These are phyloP conservation scores for Ciconia boyciana DNA, from an alignment of 2,113 vertebrate species.

Conservation along the genomic window DNA sequence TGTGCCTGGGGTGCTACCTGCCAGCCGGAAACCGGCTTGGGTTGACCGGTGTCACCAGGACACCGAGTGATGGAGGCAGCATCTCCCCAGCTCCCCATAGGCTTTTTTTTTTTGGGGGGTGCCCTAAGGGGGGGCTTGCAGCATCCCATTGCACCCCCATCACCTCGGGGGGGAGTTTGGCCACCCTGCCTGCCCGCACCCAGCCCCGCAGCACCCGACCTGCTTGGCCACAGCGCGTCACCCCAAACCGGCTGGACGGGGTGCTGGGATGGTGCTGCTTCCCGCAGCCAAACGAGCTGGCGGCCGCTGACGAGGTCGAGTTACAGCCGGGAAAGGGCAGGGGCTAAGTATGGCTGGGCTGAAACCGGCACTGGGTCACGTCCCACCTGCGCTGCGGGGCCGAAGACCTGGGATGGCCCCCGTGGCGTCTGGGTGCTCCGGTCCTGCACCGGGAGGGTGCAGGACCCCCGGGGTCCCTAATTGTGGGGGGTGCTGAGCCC, in stretches of 20 bases:
- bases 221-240: background rate
- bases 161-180: background rate
- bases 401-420: background rate
- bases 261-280: background rate
- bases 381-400: background rate
- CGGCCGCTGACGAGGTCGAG: background rate
- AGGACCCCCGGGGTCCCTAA: background rate
- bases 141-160: background rate
- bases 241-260: constrained; percentile 43
- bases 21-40: background rate
- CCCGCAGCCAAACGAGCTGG: background rate
- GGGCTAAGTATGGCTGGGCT: constrained; percentile 19
- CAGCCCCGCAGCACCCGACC: background rate
- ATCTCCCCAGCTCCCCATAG: accelerated
- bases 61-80: background rate
- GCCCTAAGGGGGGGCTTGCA: background rate
- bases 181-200: background rate
- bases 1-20: background rate
- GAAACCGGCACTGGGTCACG: constrained; percentile 34
- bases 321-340: constrained; percentile 56
- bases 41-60: background rate
- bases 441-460: background rate
- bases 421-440: accelerated
- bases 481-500: accelerated
- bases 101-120: background rate